A percentile compares a stretch with the other conserved stretches of the same genome.
Conservation (phyloP, 1,140 invertebrate species). For the Leptinotarsa undecemlineata region DNA sequence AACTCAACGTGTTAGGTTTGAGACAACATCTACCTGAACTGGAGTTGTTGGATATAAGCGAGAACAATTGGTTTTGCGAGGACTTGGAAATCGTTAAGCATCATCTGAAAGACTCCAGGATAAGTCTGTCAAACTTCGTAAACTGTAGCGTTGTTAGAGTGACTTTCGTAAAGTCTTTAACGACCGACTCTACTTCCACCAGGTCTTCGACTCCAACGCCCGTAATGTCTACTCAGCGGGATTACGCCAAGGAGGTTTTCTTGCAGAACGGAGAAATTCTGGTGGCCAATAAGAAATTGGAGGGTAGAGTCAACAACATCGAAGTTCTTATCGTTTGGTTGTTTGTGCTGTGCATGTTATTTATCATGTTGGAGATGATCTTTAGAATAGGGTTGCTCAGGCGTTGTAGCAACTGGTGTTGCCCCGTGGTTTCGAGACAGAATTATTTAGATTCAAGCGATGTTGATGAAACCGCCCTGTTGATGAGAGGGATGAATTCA, state of each 20-base stretch:
- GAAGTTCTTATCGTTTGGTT: background rate
- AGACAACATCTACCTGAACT: slow-evolving; percentile 2
- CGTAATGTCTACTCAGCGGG: background rate
- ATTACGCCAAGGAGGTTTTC: slow-evolving; percentile 5
- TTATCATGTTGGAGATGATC: background rate
- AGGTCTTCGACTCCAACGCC: background rate
- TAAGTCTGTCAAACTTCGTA: background rate
- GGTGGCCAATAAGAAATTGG: background rate
- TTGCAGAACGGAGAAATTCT: slow-evolving; percentile 1
- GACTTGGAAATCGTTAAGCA: slow-evolving; percentile 15
- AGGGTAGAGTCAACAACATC: background rate
- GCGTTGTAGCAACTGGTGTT: background rate
- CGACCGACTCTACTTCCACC: background rate
- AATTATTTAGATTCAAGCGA: background rate
- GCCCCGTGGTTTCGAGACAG: background rate
- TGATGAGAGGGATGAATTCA: background rate
- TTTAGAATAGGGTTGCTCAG: background rate
- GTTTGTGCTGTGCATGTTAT: background rate
- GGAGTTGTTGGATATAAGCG: slow-evolving; percentile 2
- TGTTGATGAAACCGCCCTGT: background rate
- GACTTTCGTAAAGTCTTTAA: background rate
- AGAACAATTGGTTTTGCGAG: slow-evolving; percentile 16
- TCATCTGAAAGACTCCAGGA: slow-evolving; percentile 7
- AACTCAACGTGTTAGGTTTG: background rate
- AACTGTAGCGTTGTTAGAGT: background rate